A percentile compares a stretch with the other conserved stretches of the same genome.
Conservation (phyloP, 2,888 invertebrate species). For the Callyntrura guangdongensis region DNA sequence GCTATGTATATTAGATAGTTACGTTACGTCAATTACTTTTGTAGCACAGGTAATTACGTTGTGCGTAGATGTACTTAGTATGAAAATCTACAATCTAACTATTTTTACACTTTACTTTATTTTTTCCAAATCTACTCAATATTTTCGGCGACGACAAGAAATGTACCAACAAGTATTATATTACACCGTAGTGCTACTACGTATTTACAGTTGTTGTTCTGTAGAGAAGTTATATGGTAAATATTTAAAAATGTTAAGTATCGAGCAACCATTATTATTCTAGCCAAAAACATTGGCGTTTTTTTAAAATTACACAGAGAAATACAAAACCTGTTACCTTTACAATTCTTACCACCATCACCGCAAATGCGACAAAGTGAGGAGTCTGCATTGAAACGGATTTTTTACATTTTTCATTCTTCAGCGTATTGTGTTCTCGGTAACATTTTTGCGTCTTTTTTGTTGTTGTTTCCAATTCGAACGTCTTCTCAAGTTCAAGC, state of each 20-base stretch:
- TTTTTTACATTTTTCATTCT: background rate
- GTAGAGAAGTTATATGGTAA: background rate
- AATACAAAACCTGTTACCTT: constrained; percentile 54
- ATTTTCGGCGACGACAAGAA: constrained; percentile 28
- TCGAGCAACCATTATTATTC: background rate
- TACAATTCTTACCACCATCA: constrained; percentile 9
- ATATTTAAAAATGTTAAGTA: background rate
- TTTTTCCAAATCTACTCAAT: constrained; percentile 25
- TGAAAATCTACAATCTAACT: constrained; percentile 36
- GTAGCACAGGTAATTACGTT: constrained; percentile 25
- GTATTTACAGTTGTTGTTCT: background rate
- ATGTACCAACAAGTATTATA: constrained; percentile 30
- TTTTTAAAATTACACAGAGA: constrained; percentile 20
- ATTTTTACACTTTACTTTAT: background rate
- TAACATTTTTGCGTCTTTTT: background rate
- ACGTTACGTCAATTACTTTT: background rate
- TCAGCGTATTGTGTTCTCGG: no score
- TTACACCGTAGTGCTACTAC: background rate
- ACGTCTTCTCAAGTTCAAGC: no score
- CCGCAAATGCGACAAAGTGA: constrained; percentile 26
- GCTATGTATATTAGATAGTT: background rate
- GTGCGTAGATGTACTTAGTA: constrained; percentile 31
- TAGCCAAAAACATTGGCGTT: constrained; percentile 21
- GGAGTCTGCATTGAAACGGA: background rate
- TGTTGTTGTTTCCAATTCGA: no score